A percentile compares a stretch with the other conserved stretches of the same genome.
These are phyloP conservation scores for Musca vetustissima DNA, from an alignment of 1,140 invertebrate genomes.

Conservation along the genomic window DNA sequence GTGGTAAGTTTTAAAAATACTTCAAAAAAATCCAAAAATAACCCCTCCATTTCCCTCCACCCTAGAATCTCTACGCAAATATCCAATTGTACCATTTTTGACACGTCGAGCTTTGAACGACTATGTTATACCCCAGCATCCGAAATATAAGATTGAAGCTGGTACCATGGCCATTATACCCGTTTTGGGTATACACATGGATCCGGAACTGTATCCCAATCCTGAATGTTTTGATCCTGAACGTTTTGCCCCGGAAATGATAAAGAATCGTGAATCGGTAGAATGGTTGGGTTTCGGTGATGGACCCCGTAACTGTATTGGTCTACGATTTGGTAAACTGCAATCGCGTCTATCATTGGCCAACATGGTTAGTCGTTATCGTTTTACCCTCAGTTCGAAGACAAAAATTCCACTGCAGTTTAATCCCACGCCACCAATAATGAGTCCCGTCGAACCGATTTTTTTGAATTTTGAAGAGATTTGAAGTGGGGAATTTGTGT, in stretches of 20 bases:
- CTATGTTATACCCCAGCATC: conserved; percentile 52
- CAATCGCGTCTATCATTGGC: conserved; percentile 50
- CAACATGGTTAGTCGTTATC: conserved; percentile 42
- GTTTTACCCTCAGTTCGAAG: conserved; percentile 31
- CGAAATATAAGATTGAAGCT: conserved; percentile 45
- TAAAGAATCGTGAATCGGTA: conserved; percentile 49
- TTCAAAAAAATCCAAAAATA: neutral
- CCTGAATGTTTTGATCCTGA: conserved; percentile 63
- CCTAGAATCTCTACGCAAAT: conserved; percentile 49
- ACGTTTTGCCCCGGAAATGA: conserved; percentile 56
- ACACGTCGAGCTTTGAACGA: conserved; percentile 51
- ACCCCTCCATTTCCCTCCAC: neutral
- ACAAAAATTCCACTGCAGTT: conserved; percentile 27
- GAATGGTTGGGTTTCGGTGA: conserved; percentile 61
- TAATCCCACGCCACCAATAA: neutral
- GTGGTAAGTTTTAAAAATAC: conserved; percentile 45
- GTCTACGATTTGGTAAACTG: conserved; percentile 52
- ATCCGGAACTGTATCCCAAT: conserved; percentile 59
- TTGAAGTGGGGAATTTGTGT: no score
- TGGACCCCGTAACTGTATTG: conserved; percentile 59
- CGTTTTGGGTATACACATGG: conserved; percentile 60
- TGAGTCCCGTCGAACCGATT: no score
- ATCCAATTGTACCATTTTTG: conserved; percentile 56
- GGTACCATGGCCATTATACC: conserved; percentile 58
- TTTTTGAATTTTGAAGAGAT: no score